A percentile compares a stretch with the other conserved stretches of the same genome.
These are phyloP conservation scores for Protophormia terraenovae DNA, from an alignment of 2,888 invertebrate species.

Conservation along the genomic window DNA sequence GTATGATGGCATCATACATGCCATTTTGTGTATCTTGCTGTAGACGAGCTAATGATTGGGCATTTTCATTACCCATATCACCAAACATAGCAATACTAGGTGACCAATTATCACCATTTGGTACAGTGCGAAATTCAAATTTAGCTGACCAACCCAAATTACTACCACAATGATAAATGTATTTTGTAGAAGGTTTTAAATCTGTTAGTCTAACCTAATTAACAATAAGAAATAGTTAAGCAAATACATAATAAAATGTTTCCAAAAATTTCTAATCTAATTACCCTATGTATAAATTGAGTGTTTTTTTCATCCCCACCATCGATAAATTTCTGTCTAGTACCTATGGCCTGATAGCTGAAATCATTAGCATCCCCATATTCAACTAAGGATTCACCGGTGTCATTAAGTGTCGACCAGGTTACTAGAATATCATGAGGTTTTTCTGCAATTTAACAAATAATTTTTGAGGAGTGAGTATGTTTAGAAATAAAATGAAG, in stretches of 20 bases:
- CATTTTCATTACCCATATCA: constrained; percentile 96
- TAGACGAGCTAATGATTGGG: constrained; percentile 90
- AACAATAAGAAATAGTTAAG: constrained; percentile 31
- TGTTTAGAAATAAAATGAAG: not conserved
- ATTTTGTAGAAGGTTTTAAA: constrained; percentile 85
- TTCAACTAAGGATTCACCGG: constrained; percentile 86
- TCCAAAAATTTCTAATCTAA: not conserved
- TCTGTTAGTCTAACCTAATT: constrained; percentile 73
- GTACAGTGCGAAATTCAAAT: constrained; percentile 88
- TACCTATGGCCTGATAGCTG: constrained; percentile 83
- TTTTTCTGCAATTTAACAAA: constrained; percentile 82
- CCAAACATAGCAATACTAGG: constrained; percentile 94
- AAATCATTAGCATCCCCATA: constrained; percentile 85
- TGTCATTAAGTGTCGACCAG: constrained; percentile 90
- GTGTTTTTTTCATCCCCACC: constrained; percentile 85
- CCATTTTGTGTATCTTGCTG: constrained; percentile 92
- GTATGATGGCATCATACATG: constrained; percentile 92
- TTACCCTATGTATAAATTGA: constrained; percentile 88
- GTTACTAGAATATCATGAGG: constrained; percentile 88
- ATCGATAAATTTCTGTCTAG: constrained; percentile 86
- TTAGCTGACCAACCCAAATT: constrained; percentile 90
- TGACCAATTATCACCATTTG: constrained; percentile 87
- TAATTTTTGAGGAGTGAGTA: constrained; percentile 3
- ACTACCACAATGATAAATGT: constrained; percentile 92
- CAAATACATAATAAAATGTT: not conserved